Evolutionary conservation across 2,888 invertebrate species (phyloP), one percentile per base, ranked within the genome.

Genomic region (Apamea crenata): DNA sequence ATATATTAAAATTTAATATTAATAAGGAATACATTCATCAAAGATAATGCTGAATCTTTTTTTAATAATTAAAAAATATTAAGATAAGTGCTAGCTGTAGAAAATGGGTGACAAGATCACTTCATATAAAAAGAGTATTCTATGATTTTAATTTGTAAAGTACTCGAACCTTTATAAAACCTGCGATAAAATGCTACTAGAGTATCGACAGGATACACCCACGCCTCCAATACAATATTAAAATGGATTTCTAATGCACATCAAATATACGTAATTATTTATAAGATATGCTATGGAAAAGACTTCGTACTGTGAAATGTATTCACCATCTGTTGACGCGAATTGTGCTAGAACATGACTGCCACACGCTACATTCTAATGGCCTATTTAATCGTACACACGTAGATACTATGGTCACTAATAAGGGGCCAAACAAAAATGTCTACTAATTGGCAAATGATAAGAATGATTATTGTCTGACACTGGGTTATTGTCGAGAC

Each of bases 401-500:
- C 74, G 86, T 83, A 87, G 79, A 85, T 87, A 80, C 87, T 91
- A 91, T 88, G 85, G 83, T 88, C 85, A 88, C 90, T 91, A 91
- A 85, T 85, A 89, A 90, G 77, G 91, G 94, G 93, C 93, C 91
- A 90, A 92, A 92, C 87, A 76, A 93, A 82, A 92, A 77, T 85
- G 88, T 93, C 92, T 93, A 93, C 94, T 93, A 93, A 94, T 76
- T 91, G 91, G 96, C 96, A 96, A 96, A 96, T 92, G 84, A 96
- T 94, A 95, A 92, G 90, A 96, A 96, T 95, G 88, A 96, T 97
- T 97, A 97, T 97, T 97, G 97, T 97, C 97, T 96, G 96, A 96
- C 97, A 97, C 96, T 96, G 96, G 96, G 96, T 97, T 97, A 97
- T 97, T 97, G 97, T 97, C 97, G 92, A 96, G 96, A 97, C 97